Base-by-base conservation (phyloP, 2,113 vertebrate genomes). In the Cephalopterus ornatus region DNA sequence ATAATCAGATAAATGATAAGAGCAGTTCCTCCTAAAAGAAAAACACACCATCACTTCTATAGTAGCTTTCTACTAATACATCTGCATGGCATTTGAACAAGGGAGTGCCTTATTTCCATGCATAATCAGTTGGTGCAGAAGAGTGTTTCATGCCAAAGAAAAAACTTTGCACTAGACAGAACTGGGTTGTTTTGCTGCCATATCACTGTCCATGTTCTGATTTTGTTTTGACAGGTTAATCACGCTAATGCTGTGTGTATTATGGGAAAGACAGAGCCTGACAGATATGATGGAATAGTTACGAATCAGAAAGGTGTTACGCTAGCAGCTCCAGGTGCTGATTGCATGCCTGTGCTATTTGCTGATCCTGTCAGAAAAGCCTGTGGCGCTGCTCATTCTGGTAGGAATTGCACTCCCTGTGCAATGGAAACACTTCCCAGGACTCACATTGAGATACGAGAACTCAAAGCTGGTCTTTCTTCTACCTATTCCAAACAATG, bases 261-360 rank as follows among this genome's bases (percentile, higher is more conserved):
- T 50, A 92, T 99, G 97, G 99, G 98, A 23, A 98, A 92, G 74
- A 87, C 94, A 3, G 98, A 99, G 74, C 99, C 99, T 7, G 89
- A 98, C 12, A 97, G 94, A 83, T 99, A 99, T 23, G 99, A 99
- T 89, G 99, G 98, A n/a, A 98, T 99, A 78, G 98, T 99, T 41
- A 99, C 99, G 0, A 95, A 99, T 75, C 98, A 95, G 93, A 97
- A 59, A 9, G 98, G 98, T 15, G 94, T 99, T 61, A 99, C 99
- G 0, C 82, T 99, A 70, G 98, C 98, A 5, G 99, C 99, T 65
- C 99, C 99, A 1, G 99, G 99, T 8, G 99, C 99, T 42, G 99
- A 99, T 93, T 99, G 99, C 97, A 99, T 99, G 93, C 98, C 99
- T 0, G 89, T 99, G 85, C 97, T 99, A 66, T 99, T 99, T 83